Evolutionary conservation across 2,113 vertebrate genomes (phyloP).

Genomic region (Ameiurus melas): DNA sequence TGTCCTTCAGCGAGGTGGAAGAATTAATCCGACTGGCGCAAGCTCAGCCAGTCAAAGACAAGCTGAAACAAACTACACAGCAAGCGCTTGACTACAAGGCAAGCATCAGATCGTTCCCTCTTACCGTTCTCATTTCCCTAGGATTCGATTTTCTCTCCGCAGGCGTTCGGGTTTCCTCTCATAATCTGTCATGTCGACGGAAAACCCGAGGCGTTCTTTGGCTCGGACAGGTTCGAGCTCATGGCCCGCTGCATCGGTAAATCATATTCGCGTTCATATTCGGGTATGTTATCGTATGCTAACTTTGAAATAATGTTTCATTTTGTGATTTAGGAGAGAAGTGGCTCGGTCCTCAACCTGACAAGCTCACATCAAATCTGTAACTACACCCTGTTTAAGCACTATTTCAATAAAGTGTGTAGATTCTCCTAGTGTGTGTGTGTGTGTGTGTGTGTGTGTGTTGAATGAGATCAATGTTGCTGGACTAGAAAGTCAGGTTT

Average conservation of each 20-base stretch:
- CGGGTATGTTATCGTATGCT: not conserved
- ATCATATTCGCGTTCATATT: slow-evolving; percentile 23
- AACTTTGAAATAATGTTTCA: not conserved
- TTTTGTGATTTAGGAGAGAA: slow-evolving; percentile 69
- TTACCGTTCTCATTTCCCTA: no score
- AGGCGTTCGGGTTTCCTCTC: slow-evolving; percentile 90
- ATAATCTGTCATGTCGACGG: slow-evolving; percentile 77
- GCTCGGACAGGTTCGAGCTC: slow-evolving; percentile 89
- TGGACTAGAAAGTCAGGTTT: not conserved
- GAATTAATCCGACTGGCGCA: slow-evolving; percentile 67
- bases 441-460: not conserved
- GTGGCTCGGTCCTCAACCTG: slow-evolving; percentile 72
- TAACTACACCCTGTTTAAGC: slow-evolving; percentile 42
- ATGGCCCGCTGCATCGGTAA: slow-evolving; percentile 85
- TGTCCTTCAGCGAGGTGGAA: slow-evolving; percentile 70
- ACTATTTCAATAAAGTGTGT: not conserved
- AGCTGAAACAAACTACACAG: slow-evolving; percentile 77
- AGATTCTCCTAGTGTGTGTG: no score
- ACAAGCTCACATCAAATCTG: slow-evolving; percentile 58
- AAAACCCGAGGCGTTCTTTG: slow-evolving; percentile 81
- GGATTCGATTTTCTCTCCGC: not conserved
- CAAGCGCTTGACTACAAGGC: slow-evolving; percentile 81
- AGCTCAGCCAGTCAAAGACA: slow-evolving; percentile 78
- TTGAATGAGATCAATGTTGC: not conserved
- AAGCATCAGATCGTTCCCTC: slow-evolving; percentile 44